A percentile compares a stretch with the other conserved stretches of the same genome.
Conservation (phyloP, 2,797 vertebrate genomes). For the Sebastes dallii region DNA sequence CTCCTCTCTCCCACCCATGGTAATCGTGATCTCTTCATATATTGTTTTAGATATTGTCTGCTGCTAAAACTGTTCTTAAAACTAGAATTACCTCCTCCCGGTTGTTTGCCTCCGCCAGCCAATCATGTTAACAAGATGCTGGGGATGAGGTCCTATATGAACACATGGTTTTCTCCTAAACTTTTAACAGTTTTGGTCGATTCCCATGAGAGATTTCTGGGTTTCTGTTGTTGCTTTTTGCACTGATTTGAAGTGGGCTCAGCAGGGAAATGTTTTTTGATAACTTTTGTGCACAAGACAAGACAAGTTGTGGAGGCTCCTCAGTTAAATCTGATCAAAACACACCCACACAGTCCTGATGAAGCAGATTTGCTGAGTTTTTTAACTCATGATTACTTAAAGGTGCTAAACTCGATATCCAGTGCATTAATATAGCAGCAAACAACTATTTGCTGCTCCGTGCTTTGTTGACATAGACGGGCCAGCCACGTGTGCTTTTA, state of each 20-base stretch:
- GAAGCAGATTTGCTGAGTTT: not conserved
- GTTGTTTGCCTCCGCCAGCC: too few species aligned
- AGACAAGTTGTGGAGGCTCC: not conserved
- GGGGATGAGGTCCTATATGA: not conserved
- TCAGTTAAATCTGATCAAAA: not conserved
- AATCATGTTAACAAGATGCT: not conserved
- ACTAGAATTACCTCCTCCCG: too few species aligned
- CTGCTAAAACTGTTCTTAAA: not conserved
- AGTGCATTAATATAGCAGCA: too few species aligned
- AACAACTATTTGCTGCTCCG: too few species aligned
- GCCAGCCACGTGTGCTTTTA: too few species aligned
- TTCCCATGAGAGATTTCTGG: not conserved
- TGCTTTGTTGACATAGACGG: too few species aligned
- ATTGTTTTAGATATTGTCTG: not conserved
- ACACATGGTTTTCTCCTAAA: not conserved
- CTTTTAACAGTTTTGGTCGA: not conserved
- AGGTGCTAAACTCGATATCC: too few species aligned
- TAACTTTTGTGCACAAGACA: not conserved
- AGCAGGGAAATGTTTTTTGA: not conserved
- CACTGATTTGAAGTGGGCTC: not conserved
- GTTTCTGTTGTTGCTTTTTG: not conserved
- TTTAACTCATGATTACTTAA: not conserved
- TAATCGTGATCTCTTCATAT: constrained; percentile 30
- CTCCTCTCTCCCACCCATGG: constrained; percentile 23
- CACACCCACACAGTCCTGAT: not conserved